Evolutionary conservation across 2,797 vertebrate genomes (phyloP).

Genomic region (Girardinus metallicus): DNA sequence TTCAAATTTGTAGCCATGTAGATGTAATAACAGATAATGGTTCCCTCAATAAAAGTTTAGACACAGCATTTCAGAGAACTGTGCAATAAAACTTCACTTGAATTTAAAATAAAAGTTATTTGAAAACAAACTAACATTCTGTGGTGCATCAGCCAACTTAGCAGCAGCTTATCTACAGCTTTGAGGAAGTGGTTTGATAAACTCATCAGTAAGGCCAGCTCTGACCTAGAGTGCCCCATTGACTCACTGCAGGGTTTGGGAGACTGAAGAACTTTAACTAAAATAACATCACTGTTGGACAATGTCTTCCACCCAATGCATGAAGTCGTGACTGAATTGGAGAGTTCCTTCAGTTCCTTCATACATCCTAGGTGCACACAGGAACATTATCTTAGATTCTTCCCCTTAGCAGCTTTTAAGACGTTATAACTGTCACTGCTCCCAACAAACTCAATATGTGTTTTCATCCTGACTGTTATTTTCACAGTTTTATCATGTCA

Average conservation of each 20-base stretch:
- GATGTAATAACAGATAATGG: not conserved
- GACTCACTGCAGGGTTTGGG: not conserved
- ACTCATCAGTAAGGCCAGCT: not conserved
- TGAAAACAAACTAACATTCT: not conserved
- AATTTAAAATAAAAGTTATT: not conserved
- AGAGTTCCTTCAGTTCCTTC: no score
- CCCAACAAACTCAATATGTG: no score
- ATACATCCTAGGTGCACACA: no score
- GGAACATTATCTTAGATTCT: no score
- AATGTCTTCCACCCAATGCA: no score
- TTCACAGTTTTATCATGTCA: no score
- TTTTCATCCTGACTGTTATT: no score
- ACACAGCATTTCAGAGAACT: not conserved
- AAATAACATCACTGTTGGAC: no score
- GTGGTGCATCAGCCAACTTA: not conserved
- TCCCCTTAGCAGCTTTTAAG: no score
- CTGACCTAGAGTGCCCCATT: not conserved
- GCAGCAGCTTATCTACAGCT: not conserved
- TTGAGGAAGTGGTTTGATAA: not conserved
- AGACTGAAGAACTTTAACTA: not conserved
- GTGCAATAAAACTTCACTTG: not conserved
- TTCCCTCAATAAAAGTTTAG: not conserved
- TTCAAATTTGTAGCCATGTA: not conserved
- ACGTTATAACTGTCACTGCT: no score
- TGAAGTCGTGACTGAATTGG: no score